These are phyloP conservation scores for Eurystomus gularis DNA, from an alignment of 2,113 vertebrate genomes.

Conservation along the genomic window DNA sequence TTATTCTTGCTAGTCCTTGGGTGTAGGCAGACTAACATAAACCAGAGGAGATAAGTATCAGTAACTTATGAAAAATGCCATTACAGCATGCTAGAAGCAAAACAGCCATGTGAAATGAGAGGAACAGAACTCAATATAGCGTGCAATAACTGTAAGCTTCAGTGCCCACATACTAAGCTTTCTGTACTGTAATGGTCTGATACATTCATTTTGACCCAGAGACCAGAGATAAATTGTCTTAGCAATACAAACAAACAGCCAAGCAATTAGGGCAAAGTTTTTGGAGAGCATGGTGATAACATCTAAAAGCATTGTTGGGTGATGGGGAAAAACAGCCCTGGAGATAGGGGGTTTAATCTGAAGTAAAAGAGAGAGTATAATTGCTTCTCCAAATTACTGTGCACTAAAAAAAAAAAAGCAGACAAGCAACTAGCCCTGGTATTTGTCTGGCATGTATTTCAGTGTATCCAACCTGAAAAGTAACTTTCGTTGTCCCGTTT, in stretches of 20 bases:
- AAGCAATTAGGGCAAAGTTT: conserved; percentile 61
- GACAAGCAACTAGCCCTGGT: not conserved
- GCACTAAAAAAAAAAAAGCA: not conserved
- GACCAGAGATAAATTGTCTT: conserved; percentile 73
- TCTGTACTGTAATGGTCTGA: conserved; percentile 65
- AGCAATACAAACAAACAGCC: conserved; percentile 70
- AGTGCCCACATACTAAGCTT: conserved; percentile 66
- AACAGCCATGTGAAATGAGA: conserved; percentile 53
- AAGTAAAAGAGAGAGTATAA: not conserved
- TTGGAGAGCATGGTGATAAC: conserved; percentile 47
- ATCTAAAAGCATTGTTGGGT: conserved; percentile 53
- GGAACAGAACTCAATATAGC: conserved; percentile 49
- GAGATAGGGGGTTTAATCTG: conserved; percentile 36
- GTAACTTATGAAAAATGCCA: conserved; percentile 65
- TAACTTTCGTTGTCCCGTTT: conserved; percentile 2
- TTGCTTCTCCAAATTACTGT: conserved; percentile 30
- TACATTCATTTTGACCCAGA: conserved; percentile 71
- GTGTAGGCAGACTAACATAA: not conserved
- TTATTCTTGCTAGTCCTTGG: not conserved
- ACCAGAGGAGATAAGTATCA: conserved; percentile 63
- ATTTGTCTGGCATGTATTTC: conserved; percentile 33
- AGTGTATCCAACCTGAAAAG: conserved; percentile 22
- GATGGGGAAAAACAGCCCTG: not conserved
- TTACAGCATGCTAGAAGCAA: conserved; percentile 53
- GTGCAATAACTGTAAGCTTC: conserved; percentile 62